Conservation (phyloP, 2,888 invertebrate species). For the Rapana venosa region DNA sequence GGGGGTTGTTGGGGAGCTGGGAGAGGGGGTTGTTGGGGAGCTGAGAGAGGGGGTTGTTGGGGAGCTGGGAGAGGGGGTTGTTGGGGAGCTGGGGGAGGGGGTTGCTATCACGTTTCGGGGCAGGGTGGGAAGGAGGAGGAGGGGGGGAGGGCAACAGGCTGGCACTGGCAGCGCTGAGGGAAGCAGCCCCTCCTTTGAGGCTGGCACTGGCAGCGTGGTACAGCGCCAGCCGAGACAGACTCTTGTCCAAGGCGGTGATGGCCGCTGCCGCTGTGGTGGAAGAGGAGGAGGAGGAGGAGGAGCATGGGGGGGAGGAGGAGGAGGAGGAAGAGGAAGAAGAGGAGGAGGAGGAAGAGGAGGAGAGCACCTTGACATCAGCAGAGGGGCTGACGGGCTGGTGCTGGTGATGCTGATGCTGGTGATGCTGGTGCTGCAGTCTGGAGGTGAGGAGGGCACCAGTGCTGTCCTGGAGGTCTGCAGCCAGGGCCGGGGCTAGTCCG, state of each 20-base stretch:
- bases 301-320: not conserved
- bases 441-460: too few species aligned
- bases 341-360: conserved; percentile 1
- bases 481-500: not conserved
- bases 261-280: not conserved
- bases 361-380: conserved; percentile 35
- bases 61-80: not conserved
- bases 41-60: not conserved
- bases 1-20: not conserved
- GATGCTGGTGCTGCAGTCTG: not conserved
- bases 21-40: not conserved
- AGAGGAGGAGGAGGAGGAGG: not conserved
- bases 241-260: conserved; percentile 15
- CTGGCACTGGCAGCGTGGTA: conserved; percentile 38
- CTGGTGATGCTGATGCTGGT: conserved; percentile 21
- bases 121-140: not conserved
- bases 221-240: conserved; percentile 25
- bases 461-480: too few species aligned
- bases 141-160: not conserved
- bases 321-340: not conserved
- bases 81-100: not conserved
- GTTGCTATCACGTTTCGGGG: not conserved
- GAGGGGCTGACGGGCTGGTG: conserved; percentile 3
- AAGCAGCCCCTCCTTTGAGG: not conserved
- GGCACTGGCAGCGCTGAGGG: not conserved